Conservation (phyloP, 2,888 invertebrate genomes). For the Leptura quadrifasciata region DNA sequence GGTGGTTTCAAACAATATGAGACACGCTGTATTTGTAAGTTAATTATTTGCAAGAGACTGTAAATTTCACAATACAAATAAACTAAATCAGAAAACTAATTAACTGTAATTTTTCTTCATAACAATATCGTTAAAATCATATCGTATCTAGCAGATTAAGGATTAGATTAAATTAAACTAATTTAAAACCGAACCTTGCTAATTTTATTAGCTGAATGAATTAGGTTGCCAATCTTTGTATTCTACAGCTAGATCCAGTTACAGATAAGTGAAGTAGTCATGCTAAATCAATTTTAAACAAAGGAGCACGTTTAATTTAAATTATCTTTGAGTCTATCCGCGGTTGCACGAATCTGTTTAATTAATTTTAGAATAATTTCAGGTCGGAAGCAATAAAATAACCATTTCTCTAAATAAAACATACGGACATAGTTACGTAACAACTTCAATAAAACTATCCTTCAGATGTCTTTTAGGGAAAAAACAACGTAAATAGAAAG, state of each 20-base stretch:
- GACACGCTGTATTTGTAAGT: no score
- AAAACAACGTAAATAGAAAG: no score
- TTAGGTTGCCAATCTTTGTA: conserved; percentile 27
- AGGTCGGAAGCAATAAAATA: background rate
- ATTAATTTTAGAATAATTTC: conserved; percentile 55
- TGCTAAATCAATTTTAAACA: conserved; percentile 50
- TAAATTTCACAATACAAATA: no score
- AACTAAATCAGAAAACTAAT: no score
- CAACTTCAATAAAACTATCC: no score
- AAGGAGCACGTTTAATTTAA: conserved; percentile 52
- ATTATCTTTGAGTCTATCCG: conserved; percentile 50
- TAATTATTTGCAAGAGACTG: no score
- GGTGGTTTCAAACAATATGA: no score
- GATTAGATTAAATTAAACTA: background rate
- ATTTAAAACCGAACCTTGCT: conserved; percentile 7
- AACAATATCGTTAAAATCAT: no score
- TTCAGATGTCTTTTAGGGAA: no score
- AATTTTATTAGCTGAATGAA: conserved; percentile 28
- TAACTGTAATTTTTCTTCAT: no score
- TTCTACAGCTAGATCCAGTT: conserved; percentile 18
- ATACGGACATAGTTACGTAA: background rate
- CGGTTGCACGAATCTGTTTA: conserved; percentile 46
- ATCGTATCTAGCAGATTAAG: background rate
- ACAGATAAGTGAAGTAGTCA: conserved; percentile 37
- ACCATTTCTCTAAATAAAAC: background rate